phyloP scores from a whole-genome alignment of 2,888 invertebrate genomes.

The Hyles lineata region DNA sequence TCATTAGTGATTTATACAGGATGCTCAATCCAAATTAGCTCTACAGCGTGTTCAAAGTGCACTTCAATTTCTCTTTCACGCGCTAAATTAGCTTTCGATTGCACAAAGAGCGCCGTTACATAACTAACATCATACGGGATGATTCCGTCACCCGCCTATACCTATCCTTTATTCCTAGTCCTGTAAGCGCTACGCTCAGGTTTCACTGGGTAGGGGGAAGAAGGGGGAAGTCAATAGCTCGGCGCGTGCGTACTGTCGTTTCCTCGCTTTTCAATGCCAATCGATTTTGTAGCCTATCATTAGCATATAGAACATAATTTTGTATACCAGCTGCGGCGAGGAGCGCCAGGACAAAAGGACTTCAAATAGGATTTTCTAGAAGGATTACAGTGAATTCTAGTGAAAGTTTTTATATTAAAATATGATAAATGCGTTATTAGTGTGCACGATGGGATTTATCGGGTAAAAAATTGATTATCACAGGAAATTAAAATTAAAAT shows the following conservation, averaged over 20 bases:
- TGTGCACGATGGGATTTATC: too few relatives aligned
- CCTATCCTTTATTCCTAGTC: slow-evolving; percentile 48
- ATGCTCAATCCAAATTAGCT: neutral
- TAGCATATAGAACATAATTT: slow-evolving; percentile 32
- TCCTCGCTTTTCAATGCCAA: slow-evolving; percentile 34
- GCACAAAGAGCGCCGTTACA: neutral
- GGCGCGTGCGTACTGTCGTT: slow-evolving; percentile 65
- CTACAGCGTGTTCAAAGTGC: neutral
- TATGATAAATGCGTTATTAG: too few relatives aligned
- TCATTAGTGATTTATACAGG: neutral
- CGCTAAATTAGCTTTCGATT: slow-evolving; percentile 11
- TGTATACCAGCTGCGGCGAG: slow-evolving; percentile 25
- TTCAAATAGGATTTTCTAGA: slow-evolving; percentile 40
- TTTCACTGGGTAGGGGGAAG: slow-evolving; percentile 48
- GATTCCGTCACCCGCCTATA: slow-evolving; percentile 3
- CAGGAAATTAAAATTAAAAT: too few relatives aligned
- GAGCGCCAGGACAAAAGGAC: slow-evolving; percentile 44
- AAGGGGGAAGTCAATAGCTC: slow-evolving; percentile 67
- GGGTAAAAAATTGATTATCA: too few relatives aligned
- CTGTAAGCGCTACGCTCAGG: slow-evolving; percentile 64
- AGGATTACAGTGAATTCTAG: slow-evolving; percentile 15
- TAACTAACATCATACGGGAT: slow-evolving; percentile 6
- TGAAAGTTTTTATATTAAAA: slow-evolving; percentile 13
- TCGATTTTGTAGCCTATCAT: slow-evolving; percentile 39
- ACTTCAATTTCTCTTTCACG: neutral